These are phyloP conservation scores for Tauraco hartlaubi DNA, from an alignment of 2,797 vertebrate genomes.

Conservation along the genomic window DNA sequence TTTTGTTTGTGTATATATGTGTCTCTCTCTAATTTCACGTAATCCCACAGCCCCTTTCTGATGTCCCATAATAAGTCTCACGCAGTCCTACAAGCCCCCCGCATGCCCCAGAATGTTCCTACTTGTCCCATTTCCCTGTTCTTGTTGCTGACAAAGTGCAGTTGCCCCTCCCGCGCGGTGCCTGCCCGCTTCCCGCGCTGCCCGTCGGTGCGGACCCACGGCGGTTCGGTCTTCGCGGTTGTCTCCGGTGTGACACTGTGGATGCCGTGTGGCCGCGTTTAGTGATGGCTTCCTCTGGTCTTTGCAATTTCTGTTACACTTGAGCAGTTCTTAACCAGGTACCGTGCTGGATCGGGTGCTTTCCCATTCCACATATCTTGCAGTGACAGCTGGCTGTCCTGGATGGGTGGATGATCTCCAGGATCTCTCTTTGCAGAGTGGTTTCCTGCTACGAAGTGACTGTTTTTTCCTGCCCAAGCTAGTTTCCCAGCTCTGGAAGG, in stretches of 20 bases:
- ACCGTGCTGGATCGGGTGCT: accelerated
- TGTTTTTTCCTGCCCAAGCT: neutral
- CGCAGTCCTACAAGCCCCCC: neutral
- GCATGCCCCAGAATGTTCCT: accelerated
- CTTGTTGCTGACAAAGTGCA: accelerated
- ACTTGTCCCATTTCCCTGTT: accelerated
- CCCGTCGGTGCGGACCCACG: accelerated
- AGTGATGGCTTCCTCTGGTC: accelerated
- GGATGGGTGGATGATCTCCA: accelerated
- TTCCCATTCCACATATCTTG: accelerated
- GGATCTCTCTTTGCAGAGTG: neutral
- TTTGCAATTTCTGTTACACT: accelerated
- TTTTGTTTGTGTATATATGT: neutral
- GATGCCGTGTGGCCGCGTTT: neutral
- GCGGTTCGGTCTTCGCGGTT: accelerated
- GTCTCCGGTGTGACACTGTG: neutral
- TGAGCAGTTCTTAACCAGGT: too few relatives aligned
- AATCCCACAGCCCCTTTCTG: neutral
- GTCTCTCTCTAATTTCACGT: neutral
- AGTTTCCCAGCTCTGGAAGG: neutral
- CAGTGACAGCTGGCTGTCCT: accelerated
- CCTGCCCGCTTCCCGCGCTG: accelerated
- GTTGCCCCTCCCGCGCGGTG: accelerated
- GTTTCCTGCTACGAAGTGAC: neutral
- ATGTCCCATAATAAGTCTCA: too few relatives aligned